These are phyloP conservation scores for Eurois occulta DNA, from an alignment of 2,888 invertebrate species.

Conservation along the genomic window DNA sequence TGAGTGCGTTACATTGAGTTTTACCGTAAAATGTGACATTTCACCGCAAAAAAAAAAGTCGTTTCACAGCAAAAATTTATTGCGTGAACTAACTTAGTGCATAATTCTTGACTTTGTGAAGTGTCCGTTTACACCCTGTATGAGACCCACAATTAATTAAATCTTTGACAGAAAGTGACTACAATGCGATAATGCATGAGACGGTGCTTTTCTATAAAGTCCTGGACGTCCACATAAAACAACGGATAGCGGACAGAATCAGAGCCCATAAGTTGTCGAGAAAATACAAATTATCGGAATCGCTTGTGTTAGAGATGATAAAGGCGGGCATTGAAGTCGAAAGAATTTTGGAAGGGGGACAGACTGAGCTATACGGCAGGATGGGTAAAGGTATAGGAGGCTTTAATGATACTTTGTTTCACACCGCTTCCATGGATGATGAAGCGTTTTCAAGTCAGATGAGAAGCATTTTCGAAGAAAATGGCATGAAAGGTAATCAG, in stretches of 20 bases:
- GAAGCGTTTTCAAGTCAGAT: neutral
- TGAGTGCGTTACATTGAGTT: too few species aligned
- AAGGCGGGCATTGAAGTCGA: neutral
- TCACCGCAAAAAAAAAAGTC: too few species aligned
- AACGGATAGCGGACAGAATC: rapidly evolving
- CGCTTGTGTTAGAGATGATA: neutral
- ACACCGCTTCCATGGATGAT: neutral
- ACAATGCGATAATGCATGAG: neutral
- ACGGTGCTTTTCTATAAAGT: neutral
- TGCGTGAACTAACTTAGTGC: too few species aligned
- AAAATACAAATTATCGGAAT: neutral
- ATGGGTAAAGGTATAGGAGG: too few species aligned
- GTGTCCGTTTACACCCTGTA: too few species aligned
- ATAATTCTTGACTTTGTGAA: too few species aligned
- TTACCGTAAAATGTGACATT: too few species aligned
- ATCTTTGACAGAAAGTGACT: conserved; percentile 15
- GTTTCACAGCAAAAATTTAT: too few species aligned
- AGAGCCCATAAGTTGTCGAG: neutral
- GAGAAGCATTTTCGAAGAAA: neutral
- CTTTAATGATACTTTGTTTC: neutral
- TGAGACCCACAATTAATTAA: too few species aligned
- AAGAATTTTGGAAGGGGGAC: neutral
- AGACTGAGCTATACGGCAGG: too few species aligned
- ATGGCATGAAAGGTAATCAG: neutral
- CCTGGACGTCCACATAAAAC: rapidly evolving